A percentile compares a stretch with the other conserved stretches of the same genome.
Evolutionary conservation across 1,140 invertebrate genomes (phyloP).

Genomic region (Leguminivora glycinivorella): DNA sequence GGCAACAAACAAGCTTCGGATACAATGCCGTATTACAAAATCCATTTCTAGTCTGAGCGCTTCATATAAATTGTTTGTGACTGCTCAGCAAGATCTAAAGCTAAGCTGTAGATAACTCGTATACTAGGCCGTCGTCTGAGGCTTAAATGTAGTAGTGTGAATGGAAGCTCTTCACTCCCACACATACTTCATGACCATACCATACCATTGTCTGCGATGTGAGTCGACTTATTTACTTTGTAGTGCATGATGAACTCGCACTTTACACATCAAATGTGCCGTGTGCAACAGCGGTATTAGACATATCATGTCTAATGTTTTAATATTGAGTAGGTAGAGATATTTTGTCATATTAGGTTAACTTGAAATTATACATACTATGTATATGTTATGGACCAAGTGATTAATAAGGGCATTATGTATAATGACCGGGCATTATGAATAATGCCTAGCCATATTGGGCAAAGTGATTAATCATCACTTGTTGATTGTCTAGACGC

Average conservation of each 20-base stretch:
- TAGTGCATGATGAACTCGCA: neutral
- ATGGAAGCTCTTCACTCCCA: neutral
- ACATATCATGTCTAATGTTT: too few species aligned
- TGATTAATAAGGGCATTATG: too few species aligned
- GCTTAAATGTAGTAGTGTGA: slow-evolving; percentile 1
- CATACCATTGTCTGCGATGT: neutral
- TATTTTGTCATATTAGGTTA: too few species aligned
- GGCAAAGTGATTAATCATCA: too few species aligned
- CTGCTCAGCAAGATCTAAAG: slow-evolving; percentile 4
- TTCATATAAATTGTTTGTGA: slow-evolving; percentile 11
- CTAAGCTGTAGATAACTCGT: neutral
- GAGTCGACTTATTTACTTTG: neutral
- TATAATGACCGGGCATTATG: too few species aligned
- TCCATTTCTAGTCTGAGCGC: neutral
- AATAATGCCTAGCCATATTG: too few species aligned
- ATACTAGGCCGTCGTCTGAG: neutral
- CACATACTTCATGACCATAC: neutral
- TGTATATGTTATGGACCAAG: too few species aligned
- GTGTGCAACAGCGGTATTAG: too few species aligned
- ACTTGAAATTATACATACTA: too few species aligned
- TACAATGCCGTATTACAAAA: slow-evolving; percentile 9
- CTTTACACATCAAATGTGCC: too few species aligned
- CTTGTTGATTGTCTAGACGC: too few species aligned
- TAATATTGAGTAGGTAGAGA: too few species aligned
- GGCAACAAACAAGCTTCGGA: neutral